Percentiles rank a stretch among this genome's conserved stretches.
phyloP scores from a whole-genome alignment of 1,140 invertebrate species.

The Aphidius gifuensis region DNA sequence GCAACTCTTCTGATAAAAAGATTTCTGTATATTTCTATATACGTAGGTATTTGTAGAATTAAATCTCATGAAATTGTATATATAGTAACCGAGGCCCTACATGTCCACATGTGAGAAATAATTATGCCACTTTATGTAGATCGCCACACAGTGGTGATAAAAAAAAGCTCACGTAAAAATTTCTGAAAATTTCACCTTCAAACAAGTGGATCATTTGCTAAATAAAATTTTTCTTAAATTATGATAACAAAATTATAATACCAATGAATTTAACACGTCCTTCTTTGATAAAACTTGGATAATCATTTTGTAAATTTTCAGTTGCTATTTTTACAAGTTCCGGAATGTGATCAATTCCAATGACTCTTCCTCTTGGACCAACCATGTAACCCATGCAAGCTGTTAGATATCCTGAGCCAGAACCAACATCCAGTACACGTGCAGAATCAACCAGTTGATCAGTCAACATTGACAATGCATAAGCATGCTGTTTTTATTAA shows the following conservation, averaged over 20 bases:
- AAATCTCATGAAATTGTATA: too few relatives aligned
- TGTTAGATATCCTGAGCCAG: constrained; percentile 70
- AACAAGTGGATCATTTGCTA: too few relatives aligned
- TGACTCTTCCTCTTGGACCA: constrained; percentile 59
- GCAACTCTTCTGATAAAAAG: too few relatives aligned
- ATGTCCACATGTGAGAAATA: too few relatives aligned
- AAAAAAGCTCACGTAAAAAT: too few relatives aligned
- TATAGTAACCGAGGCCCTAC: too few relatives aligned
- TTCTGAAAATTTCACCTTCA: too few relatives aligned
- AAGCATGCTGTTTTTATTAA: constrained; percentile 49
- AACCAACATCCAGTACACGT: constrained; percentile 69
- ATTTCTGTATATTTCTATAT: too few relatives aligned
- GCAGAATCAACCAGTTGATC: constrained; percentile 46
- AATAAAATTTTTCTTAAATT: too few relatives aligned
- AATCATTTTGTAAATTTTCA: constrained; percentile 44
- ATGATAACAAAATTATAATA: constrained; percentile 1
- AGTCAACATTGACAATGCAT: constrained; percentile 46
- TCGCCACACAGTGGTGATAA: too few relatives aligned
- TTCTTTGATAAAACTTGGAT: constrained; percentile 45
- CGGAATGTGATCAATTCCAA: constrained; percentile 71
- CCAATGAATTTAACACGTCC: constrained; percentile 48
- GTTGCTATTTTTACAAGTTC: constrained; percentile 57
- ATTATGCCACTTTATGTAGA: too few relatives aligned
- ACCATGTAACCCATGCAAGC: constrained; percentile 71
- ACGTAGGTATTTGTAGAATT: too few relatives aligned